Percentiles rank a stretch among this genome's conserved stretches.
These are phyloP conservation scores for Psilopogon haemacephalus DNA, from an alignment of 2,113 vertebrate genomes.

Conservation along the genomic window DNA sequence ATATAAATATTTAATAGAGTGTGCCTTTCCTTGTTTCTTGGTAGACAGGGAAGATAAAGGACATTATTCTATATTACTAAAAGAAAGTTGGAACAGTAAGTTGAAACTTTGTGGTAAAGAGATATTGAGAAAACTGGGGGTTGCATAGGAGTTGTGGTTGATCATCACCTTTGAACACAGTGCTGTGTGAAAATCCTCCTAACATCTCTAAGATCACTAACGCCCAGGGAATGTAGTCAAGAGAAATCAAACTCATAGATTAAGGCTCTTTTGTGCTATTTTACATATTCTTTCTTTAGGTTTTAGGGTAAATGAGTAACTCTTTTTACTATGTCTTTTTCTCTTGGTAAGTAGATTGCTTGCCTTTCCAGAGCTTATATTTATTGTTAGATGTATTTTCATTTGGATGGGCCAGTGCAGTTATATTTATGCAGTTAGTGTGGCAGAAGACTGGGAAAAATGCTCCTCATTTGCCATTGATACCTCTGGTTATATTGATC, in stretches of 20 bases:
- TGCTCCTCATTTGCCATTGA: not conserved
- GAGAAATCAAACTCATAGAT: not conserved
- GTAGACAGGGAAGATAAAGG: not conserved
- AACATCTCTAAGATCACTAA: not conserved
- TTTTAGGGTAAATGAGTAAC: not conserved
- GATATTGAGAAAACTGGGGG: not conserved
- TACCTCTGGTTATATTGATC: not conserved
- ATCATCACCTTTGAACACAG: not conserved
- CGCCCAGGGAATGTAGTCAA: not conserved
- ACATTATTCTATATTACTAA: not conserved
- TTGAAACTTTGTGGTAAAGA: not conserved
- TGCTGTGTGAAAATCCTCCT: not conserved
- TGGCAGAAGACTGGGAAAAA: not conserved
- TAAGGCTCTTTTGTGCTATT: not conserved
- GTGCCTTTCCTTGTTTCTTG: not conserved
- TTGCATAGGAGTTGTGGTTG: not conserved
- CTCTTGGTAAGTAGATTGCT: not conserved
- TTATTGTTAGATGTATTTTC: not conserved
- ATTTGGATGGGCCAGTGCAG: not conserved
- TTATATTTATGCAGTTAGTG: not conserved
- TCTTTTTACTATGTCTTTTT: not conserved
- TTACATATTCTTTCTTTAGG: not conserved
- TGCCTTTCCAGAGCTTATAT: not conserved
- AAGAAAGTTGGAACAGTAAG: not conserved
- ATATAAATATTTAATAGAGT: not conserved